Evolutionary conservation across 92 coral and sea anemone species (phyloP).

Genomic region (Nematostella vectensis): DNA sequence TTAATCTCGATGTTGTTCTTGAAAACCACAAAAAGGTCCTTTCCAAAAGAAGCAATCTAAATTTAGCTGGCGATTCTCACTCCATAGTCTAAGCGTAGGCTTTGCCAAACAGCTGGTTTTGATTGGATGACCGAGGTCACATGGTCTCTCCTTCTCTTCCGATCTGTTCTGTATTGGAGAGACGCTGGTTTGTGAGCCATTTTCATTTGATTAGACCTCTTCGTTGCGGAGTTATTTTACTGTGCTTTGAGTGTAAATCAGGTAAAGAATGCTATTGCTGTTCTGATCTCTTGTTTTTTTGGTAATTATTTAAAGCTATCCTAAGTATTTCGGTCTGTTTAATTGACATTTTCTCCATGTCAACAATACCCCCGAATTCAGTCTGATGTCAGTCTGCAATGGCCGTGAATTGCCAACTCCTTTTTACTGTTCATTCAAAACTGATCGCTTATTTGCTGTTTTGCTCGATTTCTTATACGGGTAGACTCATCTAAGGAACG

Average conservation of each 20-base stretch:
- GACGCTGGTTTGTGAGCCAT: conserved; percentile 65
- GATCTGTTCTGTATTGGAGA: conserved; percentile 62
- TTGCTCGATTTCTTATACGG: neutral
- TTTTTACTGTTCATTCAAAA: neutral
- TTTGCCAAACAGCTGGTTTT: conserved; percentile 8
- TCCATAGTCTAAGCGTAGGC: conserved; percentile 26
- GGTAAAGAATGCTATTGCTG: conserved; percentile 4
- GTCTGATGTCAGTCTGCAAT: neutral
- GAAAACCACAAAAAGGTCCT: too few species aligned
- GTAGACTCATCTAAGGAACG: neutral
- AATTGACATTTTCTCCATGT: conserved; percentile 38
- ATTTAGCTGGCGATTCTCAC: neutral
- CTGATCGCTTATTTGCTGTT: neutral
- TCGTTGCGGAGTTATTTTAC: conserved; percentile 19
- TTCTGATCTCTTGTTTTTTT: neutral
- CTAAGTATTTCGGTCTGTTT: conserved; percentile 4
- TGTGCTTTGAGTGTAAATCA: conserved; percentile 12
- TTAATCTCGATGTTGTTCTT: too few species aligned
- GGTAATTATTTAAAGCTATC: neutral
- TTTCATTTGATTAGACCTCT: conserved; percentile 39
- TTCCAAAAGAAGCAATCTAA: conserved; percentile 2
- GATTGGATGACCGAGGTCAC: conserved; percentile 72
- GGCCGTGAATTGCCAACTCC: conserved; percentile 2
- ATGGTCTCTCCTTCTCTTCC: conserved; percentile 74
- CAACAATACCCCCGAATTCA: conserved; percentile 26